These are phyloP conservation scores for Amphimedon queenslandica DNA, from an alignment of 37 sponge, comb jelly and placozoan genomes.

Conservation along the genomic window DNA sequence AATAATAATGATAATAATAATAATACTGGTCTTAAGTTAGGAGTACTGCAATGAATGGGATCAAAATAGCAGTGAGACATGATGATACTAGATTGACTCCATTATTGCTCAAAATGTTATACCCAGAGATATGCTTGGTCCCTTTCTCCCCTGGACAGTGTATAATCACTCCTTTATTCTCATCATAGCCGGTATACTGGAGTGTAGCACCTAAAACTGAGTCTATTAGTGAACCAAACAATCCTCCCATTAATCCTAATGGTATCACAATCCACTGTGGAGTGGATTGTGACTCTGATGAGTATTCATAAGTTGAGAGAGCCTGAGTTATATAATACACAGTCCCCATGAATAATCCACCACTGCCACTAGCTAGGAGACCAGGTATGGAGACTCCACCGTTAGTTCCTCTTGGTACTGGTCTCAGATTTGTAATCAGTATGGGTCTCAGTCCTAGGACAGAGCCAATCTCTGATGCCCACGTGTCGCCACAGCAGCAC, in stretches of 20 bases:
- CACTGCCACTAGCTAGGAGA: slow-evolving; percentile 56
- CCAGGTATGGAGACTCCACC: slow-evolving; percentile 82
- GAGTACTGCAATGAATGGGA: background rate
- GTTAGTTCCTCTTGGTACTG: slow-evolving; percentile 88
- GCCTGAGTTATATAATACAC: slow-evolving; percentile 38
- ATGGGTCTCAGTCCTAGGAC: slow-evolving; percentile 69
- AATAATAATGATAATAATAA: too few species aligned
- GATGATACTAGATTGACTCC: slow-evolving; percentile 87
- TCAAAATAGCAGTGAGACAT: slow-evolving; percentile 47
- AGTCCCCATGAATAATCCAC: slow-evolving; percentile 72
- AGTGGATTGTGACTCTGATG: background rate
- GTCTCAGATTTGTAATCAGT: slow-evolving; percentile 61
- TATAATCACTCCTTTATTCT: slow-evolving; percentile 22
- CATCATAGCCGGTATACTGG: slow-evolving; percentile 74
- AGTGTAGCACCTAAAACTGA: slow-evolving; percentile 83
- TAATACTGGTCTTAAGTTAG: too few species aligned
- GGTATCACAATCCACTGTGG: slow-evolving; percentile 30
- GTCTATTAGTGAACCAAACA: slow-evolving; percentile 80
- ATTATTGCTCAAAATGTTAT: slow-evolving; percentile 71
- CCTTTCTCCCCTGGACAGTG: slow-evolving; percentile 6
- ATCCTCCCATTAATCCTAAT: slow-evolving; percentile 51
- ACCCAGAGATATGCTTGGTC: slow-evolving; percentile 75
- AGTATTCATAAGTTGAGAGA: slow-evolving; percentile 5
- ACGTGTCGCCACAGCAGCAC: slow-evolving; percentile 91
- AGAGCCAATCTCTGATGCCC: slow-evolving; percentile 95